Evolutionary conservation across 2,113 vertebrate species (phyloP).

Genomic region (Elgaria multicarinata): DNA sequence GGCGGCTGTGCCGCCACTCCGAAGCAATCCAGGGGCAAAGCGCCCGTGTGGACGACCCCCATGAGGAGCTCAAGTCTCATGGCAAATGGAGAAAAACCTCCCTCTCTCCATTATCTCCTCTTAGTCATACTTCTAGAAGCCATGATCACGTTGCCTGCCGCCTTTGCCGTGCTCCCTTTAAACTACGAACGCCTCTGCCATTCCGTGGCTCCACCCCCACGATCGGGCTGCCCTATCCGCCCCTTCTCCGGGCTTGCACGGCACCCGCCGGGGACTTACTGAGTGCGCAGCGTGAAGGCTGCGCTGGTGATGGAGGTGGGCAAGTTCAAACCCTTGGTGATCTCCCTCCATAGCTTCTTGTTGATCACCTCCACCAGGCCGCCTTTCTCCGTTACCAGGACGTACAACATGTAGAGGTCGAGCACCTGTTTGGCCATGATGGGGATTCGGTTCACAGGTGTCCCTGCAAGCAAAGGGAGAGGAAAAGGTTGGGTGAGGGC

Average conservation of each 20-base stretch:
- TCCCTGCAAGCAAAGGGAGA: constrained; percentile 77
- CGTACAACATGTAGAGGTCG: constrained; percentile 96
- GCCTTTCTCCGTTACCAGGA: constrained; percentile 96
- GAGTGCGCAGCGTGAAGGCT: constrained; percentile 97
- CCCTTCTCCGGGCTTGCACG: neutral
- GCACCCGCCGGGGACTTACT: constrained; percentile 80
- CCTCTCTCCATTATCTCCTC: neutral
- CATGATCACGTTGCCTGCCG: too few species aligned
- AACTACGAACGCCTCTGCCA: too few species aligned
- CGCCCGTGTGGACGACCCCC: too few species aligned
- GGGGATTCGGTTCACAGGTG: constrained; percentile 96
- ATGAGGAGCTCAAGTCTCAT: too few species aligned
- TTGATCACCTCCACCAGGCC: constrained; percentile 98
- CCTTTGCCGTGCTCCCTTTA: too few species aligned
- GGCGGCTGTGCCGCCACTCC: too few species aligned
- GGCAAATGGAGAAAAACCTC: neutral
- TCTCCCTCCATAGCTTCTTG: constrained; percentile 98
- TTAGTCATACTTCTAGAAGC: too few species aligned
- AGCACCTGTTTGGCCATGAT: constrained; percentile 99
- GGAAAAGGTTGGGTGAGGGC: neutral
- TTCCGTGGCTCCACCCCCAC: too few species aligned
- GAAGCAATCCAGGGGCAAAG: too few species aligned
- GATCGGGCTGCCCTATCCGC: neutral
- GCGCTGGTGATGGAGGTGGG: constrained; percentile 99
- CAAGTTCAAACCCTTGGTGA: constrained; percentile 97